phyloP scores from a whole-genome alignment of 1,140 invertebrate species.

The Cydia pomonella region DNA sequence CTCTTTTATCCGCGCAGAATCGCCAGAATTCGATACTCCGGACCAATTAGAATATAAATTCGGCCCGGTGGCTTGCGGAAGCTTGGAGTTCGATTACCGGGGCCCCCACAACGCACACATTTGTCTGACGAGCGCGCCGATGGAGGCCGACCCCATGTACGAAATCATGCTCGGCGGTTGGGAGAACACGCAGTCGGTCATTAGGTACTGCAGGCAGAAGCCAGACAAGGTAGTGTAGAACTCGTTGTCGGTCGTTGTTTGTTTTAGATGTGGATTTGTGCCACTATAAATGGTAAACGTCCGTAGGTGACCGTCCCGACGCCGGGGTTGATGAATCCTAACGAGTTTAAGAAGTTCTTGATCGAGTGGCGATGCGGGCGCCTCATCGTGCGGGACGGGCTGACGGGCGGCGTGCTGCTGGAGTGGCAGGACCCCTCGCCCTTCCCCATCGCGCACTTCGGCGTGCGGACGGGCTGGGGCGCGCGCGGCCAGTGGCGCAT shows the following conservation, averaged over 20 bases:
- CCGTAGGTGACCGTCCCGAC: slow-evolving; percentile 81
- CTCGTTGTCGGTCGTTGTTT: slow-evolving; percentile 41
- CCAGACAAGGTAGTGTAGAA: slow-evolving; percentile 82
- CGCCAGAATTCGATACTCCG: slow-evolving; percentile 77
- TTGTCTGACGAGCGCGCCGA: slow-evolving; percentile 77
- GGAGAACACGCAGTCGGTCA: slow-evolving; percentile 83
- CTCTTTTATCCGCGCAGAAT: slow-evolving; percentile 67
- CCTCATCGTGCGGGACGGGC: slow-evolving; percentile 74
- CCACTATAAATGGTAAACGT: slow-evolving; percentile 46
- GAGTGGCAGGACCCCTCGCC: slow-evolving; percentile 82
- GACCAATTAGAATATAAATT: slow-evolving; percentile 83
- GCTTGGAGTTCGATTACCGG: slow-evolving; percentile 80
- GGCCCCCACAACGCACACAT: slow-evolving; percentile 83
- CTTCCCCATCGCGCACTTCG: slow-evolving; percentile 82
- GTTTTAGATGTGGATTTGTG: slow-evolving; percentile 19
- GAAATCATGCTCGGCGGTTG: slow-evolving; percentile 84
- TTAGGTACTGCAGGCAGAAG: slow-evolving; percentile 82
- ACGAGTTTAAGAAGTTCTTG: slow-evolving; percentile 82
- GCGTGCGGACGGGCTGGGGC: slow-evolving; percentile 83
- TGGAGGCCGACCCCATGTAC: slow-evolving; percentile 82
- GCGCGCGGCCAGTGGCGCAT: slow-evolving; percentile 83
- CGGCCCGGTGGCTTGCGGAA: slow-evolving; percentile 79
- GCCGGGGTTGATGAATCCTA: slow-evolving; percentile 78
- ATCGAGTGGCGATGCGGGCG: slow-evolving; percentile 82
- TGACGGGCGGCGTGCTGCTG: slow-evolving; percentile 74